Evolutionary conservation across 2,113 vertebrate genomes (phyloP).

Genomic region (Isichthys henryi): DNA sequence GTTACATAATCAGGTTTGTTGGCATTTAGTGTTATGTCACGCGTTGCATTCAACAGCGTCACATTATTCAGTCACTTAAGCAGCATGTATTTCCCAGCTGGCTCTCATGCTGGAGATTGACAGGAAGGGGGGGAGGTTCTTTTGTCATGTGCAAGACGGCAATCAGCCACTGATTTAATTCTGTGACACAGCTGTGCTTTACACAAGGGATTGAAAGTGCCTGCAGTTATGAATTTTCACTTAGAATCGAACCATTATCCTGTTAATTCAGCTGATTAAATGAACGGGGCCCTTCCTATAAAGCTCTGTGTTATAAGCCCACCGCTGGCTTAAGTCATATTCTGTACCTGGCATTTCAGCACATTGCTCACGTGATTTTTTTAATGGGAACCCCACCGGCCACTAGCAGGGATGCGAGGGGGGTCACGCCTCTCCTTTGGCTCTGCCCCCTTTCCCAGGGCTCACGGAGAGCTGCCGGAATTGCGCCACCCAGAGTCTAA

Average conservation of each 20-base stretch:
- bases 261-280: neutral
- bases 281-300: neutral
- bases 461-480: conserved; percentile 74
- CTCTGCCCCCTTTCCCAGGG: conserved; percentile 48
- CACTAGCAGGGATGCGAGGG: neutral
- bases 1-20: neutral
- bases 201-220: neutral
- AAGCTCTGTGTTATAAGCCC: neutral
- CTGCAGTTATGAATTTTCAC: neutral
- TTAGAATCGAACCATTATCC: neutral
- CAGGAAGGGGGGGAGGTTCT: neutral
- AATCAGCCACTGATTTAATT: neutral
- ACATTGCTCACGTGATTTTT: neutral
- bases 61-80: neutral
- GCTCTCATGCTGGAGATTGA: neutral
- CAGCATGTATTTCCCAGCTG: neutral
- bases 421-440: neutral
- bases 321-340: neutral
- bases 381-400: neutral
- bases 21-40: neutral
- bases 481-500: conserved; percentile 69
- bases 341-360: neutral
- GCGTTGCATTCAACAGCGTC: neutral
- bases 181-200: neutral
- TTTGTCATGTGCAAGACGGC: neutral